Conservation (phyloP, 92 coral and sea anemone species). For the Metridium senile region DNA sequence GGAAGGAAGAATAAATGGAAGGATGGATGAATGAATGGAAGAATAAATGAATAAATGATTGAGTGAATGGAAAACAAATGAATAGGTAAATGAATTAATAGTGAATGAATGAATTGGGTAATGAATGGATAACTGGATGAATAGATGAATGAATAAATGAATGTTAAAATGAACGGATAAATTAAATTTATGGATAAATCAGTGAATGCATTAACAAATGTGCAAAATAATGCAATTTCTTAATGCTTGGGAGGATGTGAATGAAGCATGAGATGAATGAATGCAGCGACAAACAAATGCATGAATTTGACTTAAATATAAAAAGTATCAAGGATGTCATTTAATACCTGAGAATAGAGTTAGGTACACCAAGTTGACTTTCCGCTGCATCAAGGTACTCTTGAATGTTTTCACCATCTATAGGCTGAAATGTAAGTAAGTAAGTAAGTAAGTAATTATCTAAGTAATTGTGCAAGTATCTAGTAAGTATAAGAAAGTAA, state of each 20-base stretch:
- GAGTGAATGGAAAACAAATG: neutral
- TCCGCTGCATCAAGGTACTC: constrained; percentile 59
- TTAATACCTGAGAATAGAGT: constrained; percentile 45
- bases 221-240: too few species aligned
- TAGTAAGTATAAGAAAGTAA: too few species aligned
- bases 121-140: neutral
- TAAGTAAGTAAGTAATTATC: too few species aligned
- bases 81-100: neutral
- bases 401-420: constrained; percentile 25
- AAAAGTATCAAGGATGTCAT: neutral
- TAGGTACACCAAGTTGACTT: constrained; percentile 62
- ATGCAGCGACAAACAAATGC: neutral
- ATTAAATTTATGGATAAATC: neutral
- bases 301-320: too few species aligned
- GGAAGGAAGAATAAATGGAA: neutral
- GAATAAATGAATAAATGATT: neutral
- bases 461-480: too few species aligned
- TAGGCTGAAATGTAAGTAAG: constrained; percentile 11
- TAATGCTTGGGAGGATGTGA: neutral
- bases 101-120: neutral
- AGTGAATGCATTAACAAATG: neutral
- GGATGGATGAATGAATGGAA: neutral
- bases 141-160: neutral
- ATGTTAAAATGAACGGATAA: neutral
- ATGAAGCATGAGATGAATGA: neutral